A percentile compares a stretch with the other conserved stretches of the same genome.
These are phyloP conservation scores for Dinocampus coccinellae DNA, from an alignment of 2,888 invertebrate species.

Conservation along the genomic window DNA sequence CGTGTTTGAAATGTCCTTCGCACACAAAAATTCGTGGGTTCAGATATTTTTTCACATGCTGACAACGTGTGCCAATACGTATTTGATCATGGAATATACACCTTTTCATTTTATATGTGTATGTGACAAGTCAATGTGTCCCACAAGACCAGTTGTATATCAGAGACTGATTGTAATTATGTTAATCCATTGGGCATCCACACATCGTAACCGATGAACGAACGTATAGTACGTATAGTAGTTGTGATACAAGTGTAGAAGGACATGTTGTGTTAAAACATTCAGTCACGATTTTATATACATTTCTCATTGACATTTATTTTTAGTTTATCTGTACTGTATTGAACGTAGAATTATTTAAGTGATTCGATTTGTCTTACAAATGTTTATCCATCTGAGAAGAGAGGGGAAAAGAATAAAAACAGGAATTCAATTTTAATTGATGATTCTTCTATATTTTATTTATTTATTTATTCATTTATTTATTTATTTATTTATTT, in stretches of 20 bases:
- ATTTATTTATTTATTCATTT: not conserved
- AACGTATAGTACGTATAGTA: not conserved
- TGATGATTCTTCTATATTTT: no score
- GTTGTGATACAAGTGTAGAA: not conserved
- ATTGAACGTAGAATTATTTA: not conserved
- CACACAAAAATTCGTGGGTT: not conserved
- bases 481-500: not conserved
- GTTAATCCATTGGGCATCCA: slow-evolving; percentile 19
- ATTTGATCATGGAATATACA: slow-evolving; percentile 31
- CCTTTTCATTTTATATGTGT: not conserved
- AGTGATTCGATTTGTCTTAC: not conserved
- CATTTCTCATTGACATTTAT: slow-evolving; percentile 3
- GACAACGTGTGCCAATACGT: slow-evolving; percentile 12
- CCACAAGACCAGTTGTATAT: not conserved
- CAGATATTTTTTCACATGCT: slow-evolving; percentile 15
- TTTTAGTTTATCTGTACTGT: not conserved
- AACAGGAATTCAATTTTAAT: no score
- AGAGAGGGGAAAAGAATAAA: not conserved
- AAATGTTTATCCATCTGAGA: not conserved
- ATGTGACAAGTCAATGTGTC: not conserved
- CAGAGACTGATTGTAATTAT: slow-evolving; percentile 30
- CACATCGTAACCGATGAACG: not conserved
- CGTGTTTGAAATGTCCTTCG: not conserved
- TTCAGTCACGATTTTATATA: slow-evolving; percentile 15
- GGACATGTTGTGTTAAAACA: slow-evolving; percentile 3